phyloP scores from a whole-genome alignment of 1,140 invertebrate species.

The Leptonema lineaticorne region DNA sequence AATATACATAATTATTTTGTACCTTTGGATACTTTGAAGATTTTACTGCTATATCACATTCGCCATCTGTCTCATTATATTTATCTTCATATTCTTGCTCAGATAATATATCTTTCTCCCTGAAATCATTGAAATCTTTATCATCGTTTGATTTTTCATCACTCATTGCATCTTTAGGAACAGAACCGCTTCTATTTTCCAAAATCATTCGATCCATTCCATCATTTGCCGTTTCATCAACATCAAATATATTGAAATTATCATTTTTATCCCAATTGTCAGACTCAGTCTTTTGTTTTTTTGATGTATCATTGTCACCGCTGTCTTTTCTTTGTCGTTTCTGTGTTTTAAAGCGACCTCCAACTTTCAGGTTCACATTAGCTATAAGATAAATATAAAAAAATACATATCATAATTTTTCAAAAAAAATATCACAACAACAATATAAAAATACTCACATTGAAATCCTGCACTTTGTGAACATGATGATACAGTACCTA shows the following conservation, averaged over 20 bases:
- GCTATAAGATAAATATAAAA: not conserved
- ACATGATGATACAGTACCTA: slow-evolving; percentile 57
- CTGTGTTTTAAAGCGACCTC: slow-evolving; percentile 45
- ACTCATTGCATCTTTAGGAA: slow-evolving; percentile 4
- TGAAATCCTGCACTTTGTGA: slow-evolving; percentile 29
- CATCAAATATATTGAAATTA: slow-evolving; percentile 46
- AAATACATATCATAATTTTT: not conserved
- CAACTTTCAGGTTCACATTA: slow-evolving; percentile 30
- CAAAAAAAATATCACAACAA: not conserved
- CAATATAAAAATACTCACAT: not conserved
- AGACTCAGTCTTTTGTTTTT: slow-evolving; percentile 48
- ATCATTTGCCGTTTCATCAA: slow-evolving; percentile 55
- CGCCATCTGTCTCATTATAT: slow-evolving; percentile 52
- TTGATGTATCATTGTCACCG: slow-evolving; percentile 53
- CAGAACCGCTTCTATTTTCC: slow-evolving; percentile 38
- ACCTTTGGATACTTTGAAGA: slow-evolving; percentile 36
- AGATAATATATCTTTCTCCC: slow-evolving; percentile 53
- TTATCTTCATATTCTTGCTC: slow-evolving; percentile 56
- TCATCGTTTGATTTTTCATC: slow-evolving; percentile 26
- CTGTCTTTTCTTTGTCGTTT: slow-evolving; percentile 62
- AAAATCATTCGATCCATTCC: slow-evolving; percentile 54
- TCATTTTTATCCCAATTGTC: slow-evolving; percentile 44
- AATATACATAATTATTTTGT: not conserved
- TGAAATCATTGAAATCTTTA: slow-evolving; percentile 33
- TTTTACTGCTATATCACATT: slow-evolving; percentile 44